Percentiles rank a stretch among this genome's conserved stretches.
Evolutionary conservation across 2,888 invertebrate species (phyloP).

Genomic region (Acronicta leporina): DNA sequence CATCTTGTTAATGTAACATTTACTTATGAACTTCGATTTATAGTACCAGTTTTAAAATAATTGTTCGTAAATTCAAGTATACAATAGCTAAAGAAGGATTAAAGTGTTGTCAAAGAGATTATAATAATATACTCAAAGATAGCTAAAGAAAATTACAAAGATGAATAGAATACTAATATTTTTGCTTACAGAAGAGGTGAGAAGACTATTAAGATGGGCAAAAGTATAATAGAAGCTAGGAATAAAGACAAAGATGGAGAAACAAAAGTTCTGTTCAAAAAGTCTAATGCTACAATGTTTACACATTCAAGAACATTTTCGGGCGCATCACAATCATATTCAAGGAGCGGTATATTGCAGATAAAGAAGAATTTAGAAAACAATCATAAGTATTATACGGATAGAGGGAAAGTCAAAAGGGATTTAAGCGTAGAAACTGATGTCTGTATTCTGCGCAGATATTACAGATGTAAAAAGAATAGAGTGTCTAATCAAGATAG

Average conservation of each 20-base stretch:
- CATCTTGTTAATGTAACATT: too few relatives aligned
- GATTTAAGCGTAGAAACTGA: slow-evolving; percentile 81
- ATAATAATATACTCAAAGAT: slow-evolving; percentile 8
- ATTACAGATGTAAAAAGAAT: slow-evolving; percentile 68
- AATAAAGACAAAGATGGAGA: slow-evolving; percentile 54
- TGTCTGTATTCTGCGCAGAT: slow-evolving; percentile 73
- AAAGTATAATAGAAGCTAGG: slow-evolving; percentile 41
- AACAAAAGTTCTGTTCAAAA: slow-evolving; percentile 72
- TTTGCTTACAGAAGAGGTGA: slow-evolving; percentile 78
- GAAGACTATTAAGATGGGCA: slow-evolving; percentile 66
- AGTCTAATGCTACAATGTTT: slow-evolving; percentile 65
- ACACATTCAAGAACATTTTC: slow-evolving; percentile 72
- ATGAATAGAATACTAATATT: slow-evolving; percentile 80
- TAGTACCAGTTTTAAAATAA: neutral
- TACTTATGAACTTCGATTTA: too few relatives aligned
- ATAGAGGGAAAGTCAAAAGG: slow-evolving; percentile 68
- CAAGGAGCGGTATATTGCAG: slow-evolving; percentile 62
- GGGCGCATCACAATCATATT: slow-evolving; percentile 63
- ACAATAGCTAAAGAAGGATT: slow-evolving; percentile 2
- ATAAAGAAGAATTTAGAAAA: slow-evolving; percentile 66
- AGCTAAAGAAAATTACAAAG: slow-evolving; percentile 51
- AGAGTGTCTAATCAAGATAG: slow-evolving; percentile 57
- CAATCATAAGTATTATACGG: slow-evolving; percentile 56
- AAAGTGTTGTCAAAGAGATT: slow-evolving; percentile 6
- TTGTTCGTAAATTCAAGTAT: neutral